phyloP scores from a whole-genome alignment of 2,113 vertebrate species.

The Pterocles burchelli region DNA sequence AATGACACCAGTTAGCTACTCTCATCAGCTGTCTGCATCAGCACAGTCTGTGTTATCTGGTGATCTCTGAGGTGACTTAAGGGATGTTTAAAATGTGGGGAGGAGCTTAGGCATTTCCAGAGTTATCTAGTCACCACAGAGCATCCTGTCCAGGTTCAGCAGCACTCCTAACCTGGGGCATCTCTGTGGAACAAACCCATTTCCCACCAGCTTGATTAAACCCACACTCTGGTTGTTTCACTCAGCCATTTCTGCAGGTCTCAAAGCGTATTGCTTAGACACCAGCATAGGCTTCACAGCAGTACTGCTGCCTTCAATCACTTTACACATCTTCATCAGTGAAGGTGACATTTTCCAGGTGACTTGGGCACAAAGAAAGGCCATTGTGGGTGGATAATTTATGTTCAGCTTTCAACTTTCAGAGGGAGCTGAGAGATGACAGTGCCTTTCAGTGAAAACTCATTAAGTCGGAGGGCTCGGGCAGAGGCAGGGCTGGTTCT shows the following conservation, averaged over 20 bases:
- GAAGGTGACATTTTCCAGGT: slow-evolving; percentile 40
- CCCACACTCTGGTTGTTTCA: neutral
- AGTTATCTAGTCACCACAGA: neutral
- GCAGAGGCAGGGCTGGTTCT: neutral
- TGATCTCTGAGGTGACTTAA: slow-evolving; percentile 33
- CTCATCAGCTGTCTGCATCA: neutral
- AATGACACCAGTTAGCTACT: neutral
- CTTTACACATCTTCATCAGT: neutral
- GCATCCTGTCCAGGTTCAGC: neutral
- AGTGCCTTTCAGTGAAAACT: slow-evolving; percentile 11
- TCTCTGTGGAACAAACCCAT: neutral
- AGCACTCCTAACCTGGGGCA: neutral
- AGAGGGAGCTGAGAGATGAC: neutral
- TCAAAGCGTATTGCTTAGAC: slow-evolving; percentile 29
- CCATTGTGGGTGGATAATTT: slow-evolving; percentile 10
- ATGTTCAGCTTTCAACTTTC: slow-evolving; percentile 7
- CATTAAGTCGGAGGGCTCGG: neutral
- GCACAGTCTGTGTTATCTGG: neutral
- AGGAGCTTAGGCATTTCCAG: neutral
- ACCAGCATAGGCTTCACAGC: neutral
- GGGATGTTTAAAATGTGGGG: neutral
- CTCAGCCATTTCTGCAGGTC: neutral
- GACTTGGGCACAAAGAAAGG: slow-evolving; percentile 30
- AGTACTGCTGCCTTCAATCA: neutral
- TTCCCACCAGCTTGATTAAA: neutral